phyloP scores from a whole-genome alignment of 2,888 invertebrate genomes.

The Alviniconcha strummeri region DNA sequence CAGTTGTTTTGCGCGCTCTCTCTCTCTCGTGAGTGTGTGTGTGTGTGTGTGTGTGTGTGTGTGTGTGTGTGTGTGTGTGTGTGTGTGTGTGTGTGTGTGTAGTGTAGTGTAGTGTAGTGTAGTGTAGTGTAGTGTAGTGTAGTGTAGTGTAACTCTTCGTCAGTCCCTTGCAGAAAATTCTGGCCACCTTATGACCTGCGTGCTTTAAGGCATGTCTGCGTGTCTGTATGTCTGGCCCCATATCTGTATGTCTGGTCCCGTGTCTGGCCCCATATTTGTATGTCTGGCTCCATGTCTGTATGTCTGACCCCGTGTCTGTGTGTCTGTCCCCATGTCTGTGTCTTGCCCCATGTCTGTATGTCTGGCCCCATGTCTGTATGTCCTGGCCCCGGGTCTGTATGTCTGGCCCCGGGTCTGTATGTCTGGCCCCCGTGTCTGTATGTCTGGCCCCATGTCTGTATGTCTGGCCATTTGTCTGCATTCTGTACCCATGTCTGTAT shows the following conservation, averaged over 20 bases:
- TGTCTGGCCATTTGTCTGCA: background rate
- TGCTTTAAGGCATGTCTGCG: background rate
- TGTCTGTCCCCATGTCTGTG: background rate
- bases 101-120: too few relatives aligned
- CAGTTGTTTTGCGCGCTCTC: too few relatives aligned
- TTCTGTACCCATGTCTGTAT: background rate
- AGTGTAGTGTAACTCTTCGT: too few relatives aligned
- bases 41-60: slow-evolving; percentile 1
- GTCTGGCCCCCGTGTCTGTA: background rate
- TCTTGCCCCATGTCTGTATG: background rate
- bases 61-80: background rate
- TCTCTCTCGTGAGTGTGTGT: too few relatives aligned
- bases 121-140: too few relatives aligned
- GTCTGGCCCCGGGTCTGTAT: background rate
- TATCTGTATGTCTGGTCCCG: background rate
- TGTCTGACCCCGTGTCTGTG: background rate
- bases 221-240: background rate
- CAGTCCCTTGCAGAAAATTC: too few relatives aligned
- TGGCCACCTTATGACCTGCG: too few relatives aligned
- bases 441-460: background rate
- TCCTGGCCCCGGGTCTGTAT: background rate
- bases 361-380: background rate
- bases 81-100: background rate
- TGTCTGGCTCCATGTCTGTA: background rate
- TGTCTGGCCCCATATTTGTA: background rate